phyloP scores from a whole-genome alignment of 2,797 vertebrate species.

The Arnoldichthys spilopterus region DNA sequence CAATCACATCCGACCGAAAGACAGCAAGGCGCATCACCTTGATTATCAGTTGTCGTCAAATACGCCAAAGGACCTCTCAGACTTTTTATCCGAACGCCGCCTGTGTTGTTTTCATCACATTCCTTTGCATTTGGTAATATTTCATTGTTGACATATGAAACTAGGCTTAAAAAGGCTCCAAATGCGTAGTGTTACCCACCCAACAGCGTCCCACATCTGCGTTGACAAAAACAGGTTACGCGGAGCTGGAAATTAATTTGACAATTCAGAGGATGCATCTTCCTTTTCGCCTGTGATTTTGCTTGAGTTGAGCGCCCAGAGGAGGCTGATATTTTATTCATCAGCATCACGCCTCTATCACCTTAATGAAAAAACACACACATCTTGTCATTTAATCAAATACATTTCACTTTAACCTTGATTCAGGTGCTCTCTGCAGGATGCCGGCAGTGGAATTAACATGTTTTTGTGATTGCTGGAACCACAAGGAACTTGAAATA shows the following conservation, averaged over 20 bases:
- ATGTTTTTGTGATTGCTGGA: conserved; percentile 36
- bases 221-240: conserved; percentile 36
- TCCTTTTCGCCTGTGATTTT: conserved; percentile 44
- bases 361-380: conserved; percentile 59
- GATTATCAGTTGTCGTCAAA: neutral
- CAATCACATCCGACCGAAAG: conserved; percentile 8
- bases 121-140: neutral
- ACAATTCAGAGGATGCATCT: conserved; percentile 36
- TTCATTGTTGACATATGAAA: conserved; percentile 23
- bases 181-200: conserved; percentile 14
- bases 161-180: conserved; percentile 30
- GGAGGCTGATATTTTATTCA: conserved; percentile 49
- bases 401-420: conserved; percentile 58
- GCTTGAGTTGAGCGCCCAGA: conserved; percentile 32
- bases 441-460: conserved; percentile 49
- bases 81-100: neutral
- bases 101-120: neutral
- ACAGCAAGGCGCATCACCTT: conserved; percentile 5
- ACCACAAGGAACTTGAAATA: conserved; percentile 47
- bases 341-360: conserved; percentile 38
- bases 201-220: conserved; percentile 4
- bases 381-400: conserved; percentile 67
- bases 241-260: conserved; percentile 39
- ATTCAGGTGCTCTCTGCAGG: conserved; percentile 56
- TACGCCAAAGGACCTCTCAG: neutral